phyloP scores from a whole-genome alignment of 2,113 vertebrate genomes.

The Ia io region DNA sequence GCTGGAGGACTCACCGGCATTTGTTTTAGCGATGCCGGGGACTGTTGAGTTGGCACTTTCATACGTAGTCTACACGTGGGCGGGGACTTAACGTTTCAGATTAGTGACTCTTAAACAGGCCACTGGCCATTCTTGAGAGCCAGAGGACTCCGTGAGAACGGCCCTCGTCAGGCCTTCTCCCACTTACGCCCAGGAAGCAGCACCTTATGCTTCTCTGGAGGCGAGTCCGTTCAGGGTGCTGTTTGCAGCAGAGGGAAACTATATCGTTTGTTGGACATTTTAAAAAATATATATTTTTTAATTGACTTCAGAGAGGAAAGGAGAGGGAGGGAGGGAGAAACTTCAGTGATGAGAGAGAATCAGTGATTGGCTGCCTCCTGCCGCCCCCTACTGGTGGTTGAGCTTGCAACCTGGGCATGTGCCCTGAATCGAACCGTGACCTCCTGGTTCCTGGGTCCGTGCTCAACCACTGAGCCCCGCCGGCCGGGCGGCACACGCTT shows the following conservation, averaged over 20 bases:
- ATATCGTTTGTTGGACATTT: not conserved
- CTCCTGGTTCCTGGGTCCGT: no score
- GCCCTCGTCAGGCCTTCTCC: not conserved
- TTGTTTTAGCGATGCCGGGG: not conserved
- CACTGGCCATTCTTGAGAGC: not conserved
- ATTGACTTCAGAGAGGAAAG: no score
- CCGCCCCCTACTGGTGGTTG: no score
- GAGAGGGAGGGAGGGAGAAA: no score
- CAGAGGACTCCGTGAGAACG: not conserved
- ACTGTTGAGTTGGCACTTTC: not conserved
- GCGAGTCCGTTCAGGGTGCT: not conserved
- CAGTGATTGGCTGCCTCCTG: no score
- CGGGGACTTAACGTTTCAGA: not conserved
- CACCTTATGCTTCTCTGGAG: not conserved
- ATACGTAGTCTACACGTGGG: not conserved
- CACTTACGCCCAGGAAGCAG: not conserved
- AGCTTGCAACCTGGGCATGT: no score
- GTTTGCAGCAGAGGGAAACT: not conserved
- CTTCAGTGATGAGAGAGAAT: no score
- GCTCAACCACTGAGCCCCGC: no score
- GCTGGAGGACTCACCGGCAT: not conserved
- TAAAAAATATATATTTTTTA: no score
- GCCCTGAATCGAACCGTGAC: no score
- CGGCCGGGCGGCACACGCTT: not conserved
- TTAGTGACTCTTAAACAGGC: not conserved